Conservation (phyloP, 2,888 invertebrate species). For the Lobophora halterata region DNA sequence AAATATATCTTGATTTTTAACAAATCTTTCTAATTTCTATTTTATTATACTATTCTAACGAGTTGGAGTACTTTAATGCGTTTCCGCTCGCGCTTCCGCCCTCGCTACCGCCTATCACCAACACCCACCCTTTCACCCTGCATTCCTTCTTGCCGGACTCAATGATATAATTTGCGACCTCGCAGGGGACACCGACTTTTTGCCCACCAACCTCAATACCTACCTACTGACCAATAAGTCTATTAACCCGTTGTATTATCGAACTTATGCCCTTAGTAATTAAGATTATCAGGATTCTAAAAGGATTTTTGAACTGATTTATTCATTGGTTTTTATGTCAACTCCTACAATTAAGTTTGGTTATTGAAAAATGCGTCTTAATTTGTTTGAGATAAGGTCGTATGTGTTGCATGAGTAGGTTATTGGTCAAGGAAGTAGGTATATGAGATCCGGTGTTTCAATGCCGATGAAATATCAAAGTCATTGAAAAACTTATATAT, state of each 20-base stretch:
- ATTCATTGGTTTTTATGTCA: no score
- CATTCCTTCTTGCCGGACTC: conserved; percentile 25
- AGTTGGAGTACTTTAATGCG: no score
- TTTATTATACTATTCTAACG: no score
- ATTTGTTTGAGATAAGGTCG: conserved; percentile 1
- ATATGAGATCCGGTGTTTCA: conserved; percentile 14
- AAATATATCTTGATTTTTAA: no score
- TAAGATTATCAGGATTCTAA: conserved; percentile 2
- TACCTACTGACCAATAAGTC: conserved; percentile 7
- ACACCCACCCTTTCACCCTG: conserved; percentile 17
- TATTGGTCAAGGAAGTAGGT: conserved; percentile 9
- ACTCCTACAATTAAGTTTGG: not conserved
- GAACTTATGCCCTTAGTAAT: conserved; percentile 1
- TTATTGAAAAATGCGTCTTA: conserved; percentile 4
- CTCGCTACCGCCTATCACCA: conserved; percentile 15
- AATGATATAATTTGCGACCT: conserved; percentile 33
- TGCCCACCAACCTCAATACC: conserved; percentile 15
- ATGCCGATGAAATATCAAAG: conserved; percentile 17
- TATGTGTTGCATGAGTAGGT: not conserved
- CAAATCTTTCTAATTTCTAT: no score
- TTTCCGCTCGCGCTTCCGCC: conserved; percentile 8
- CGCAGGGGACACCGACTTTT: conserved; percentile 27
- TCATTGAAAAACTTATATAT: conserved; percentile 7
- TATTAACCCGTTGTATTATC: conserved; percentile 9
- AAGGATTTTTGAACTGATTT: conserved; percentile 6